Evolutionary conservation across 2,797 vertebrate genomes (phyloP).

Genomic region (Euthynnus affinis): DNA sequence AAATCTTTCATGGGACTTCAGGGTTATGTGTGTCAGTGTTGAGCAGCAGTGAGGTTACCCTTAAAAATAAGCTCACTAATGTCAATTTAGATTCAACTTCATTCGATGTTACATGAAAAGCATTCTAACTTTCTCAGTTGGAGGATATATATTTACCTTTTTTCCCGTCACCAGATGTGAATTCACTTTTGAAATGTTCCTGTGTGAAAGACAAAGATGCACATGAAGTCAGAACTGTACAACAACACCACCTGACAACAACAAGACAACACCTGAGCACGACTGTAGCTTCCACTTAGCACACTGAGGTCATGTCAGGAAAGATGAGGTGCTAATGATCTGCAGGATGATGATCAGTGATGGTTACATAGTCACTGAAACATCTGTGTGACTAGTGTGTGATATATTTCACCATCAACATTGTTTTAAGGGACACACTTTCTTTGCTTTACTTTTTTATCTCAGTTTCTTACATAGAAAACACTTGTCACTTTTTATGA

Average conservation of each 20-base stretch:
- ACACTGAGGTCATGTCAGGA: not conserved
- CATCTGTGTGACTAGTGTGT: not conserved
- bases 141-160: slow-evolving; percentile 84
- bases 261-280: not conserved
- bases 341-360: not conserved
- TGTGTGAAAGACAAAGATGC: slow-evolving; percentile 73
- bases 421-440: too few relatives aligned
- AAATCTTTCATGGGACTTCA: too few relatives aligned
- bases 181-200: slow-evolving; percentile 94
- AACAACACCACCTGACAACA: not conserved
- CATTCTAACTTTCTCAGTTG: not conserved
- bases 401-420: not conserved
- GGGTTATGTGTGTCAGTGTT: too few relatives aligned
- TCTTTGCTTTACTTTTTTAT: too few relatives aligned
- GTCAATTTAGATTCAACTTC: not conserved
- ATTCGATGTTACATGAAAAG: not conserved
- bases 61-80: not conserved
- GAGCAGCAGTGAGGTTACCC: too few relatives aligned
- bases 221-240: slow-evolving; percentile 19
- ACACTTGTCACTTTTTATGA: too few relatives aligned
- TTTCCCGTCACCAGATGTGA: slow-evolving; percentile 95
- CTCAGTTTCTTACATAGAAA: too few relatives aligned
- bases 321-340: too few relatives aligned
- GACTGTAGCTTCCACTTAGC: not conserved
- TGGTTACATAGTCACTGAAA: not conserved